Evolutionary conservation across 2,888 invertebrate species (phyloP), one percentile per base, ranked within the genome.

Genomic region (Amiota mariae): DNA sequence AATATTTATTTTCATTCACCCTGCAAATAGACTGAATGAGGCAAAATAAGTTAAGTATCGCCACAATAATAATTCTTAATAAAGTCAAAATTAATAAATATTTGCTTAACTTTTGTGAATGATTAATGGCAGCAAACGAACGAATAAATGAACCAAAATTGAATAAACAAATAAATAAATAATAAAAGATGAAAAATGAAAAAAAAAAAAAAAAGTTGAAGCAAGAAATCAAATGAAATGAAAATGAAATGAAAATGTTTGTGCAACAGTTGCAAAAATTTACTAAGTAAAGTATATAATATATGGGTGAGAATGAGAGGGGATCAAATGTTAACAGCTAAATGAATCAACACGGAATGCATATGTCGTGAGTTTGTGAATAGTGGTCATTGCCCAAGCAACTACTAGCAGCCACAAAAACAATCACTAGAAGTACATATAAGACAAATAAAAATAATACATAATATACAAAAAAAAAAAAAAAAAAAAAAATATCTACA

Each of bases 1-100:
- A 36, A 36, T 36, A 36, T 36, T 36, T 36, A 36, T 36, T 6
- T 36, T 36, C 36, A 6, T 36, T 36, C 68, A 36, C 13, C 49
- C 46, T 54, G 72, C 67, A n/a, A 18, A 48, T 9, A 61, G n/a
- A 24, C 46, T 54, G n/a, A n/a, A n/a, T n/a, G n/a, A n/a, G n/a
- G 72, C 67, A n/a, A 18, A 48, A n/a, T n/a, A n/a, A n/a, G n/a
- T n/a, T n/a, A n/a, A 24, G 24, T 9, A 61, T 2, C 6, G 8
- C 15, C 2, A 54, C 56, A 15, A 36, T 36, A 61, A 61, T 36
- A 36, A 64, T 64, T 24, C 46, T 46, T 46, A 46, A 67, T 48
- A 67, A 49, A 64, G 64, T 64, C 46, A 47, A 67, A 49, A 36
- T 67, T 48, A 48, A 67, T 49, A 67, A 67, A 67, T 49, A 67